phyloP scores from a whole-genome alignment of 2,888 invertebrate genomes.

The Serripes groenlandicus region DNA sequence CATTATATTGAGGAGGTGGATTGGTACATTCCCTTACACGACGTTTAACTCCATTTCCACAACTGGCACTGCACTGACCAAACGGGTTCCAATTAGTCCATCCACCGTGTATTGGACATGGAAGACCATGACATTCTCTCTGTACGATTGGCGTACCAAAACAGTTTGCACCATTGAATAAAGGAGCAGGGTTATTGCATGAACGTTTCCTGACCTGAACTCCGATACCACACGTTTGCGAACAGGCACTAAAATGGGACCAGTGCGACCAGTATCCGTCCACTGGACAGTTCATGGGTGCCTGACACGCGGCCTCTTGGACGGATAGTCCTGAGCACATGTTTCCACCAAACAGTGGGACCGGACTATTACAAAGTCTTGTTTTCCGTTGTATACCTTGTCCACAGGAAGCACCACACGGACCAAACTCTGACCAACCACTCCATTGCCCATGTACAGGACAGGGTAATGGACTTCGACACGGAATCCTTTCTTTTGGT shows the following conservation, averaged over 20 bases:
- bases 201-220: slow-evolving; percentile 13
- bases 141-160: slow-evolving; percentile 22
- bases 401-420: slow-evolving; percentile 33
- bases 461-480: slow-evolving; percentile 22
- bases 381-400: slow-evolving; percentile 10
- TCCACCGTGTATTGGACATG: slow-evolving; percentile 42
- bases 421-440: slow-evolving; percentile 26
- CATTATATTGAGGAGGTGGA: slow-evolving; percentile 55
- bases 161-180: slow-evolving; percentile 56
- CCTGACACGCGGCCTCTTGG: slow-evolving; percentile 33
- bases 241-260: slow-evolving; percentile 30
- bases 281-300: slow-evolving; percentile 42
- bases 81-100: slow-evolving; percentile 34
- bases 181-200: slow-evolving; percentile 42
- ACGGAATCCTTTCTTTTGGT: slow-evolving; percentile 6
- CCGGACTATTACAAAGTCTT: slow-evolving; percentile 43
- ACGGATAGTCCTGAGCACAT: slow-evolving; percentile 24
- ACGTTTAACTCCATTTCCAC: slow-evolving; percentile 27
- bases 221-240: slow-evolving; percentile 41
- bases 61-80: slow-evolving; percentile 15
- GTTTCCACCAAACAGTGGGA: slow-evolving; percentile 34
- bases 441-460: slow-evolving; percentile 41
- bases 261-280: slow-evolving; percentile 48
- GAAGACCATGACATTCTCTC: slow-evolving; percentile 23
- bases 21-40: slow-evolving; percentile 47